These are phyloP conservation scores for Cepphus grylle DNA, from an alignment of 2,113 vertebrate species.

Conservation along the genomic window DNA sequence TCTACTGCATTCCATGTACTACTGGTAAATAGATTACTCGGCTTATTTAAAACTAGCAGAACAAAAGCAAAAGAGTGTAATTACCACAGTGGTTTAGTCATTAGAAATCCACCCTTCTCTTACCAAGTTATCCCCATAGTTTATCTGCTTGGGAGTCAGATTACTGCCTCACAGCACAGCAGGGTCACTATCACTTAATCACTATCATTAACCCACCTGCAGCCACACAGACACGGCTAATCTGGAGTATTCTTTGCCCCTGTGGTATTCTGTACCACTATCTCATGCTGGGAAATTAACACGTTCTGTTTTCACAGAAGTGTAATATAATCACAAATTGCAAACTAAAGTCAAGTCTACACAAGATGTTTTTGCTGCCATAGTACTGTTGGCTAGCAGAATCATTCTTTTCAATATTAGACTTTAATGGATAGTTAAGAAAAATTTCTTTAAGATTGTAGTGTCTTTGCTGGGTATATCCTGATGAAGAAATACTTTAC, in stretches of 20 bases:
- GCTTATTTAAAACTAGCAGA: slow-evolving; percentile 52
- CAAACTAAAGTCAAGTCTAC: slow-evolving; percentile 11
- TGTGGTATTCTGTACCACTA: background rate
- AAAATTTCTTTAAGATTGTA: background rate
- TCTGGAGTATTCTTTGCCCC: slow-evolving; percentile 17
- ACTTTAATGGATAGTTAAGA: background rate
- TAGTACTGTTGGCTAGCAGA: background rate
- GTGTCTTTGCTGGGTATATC: background rate
- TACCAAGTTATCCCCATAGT: background rate
- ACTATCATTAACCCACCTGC: slow-evolving; percentile 48
- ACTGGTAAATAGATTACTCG: slow-evolving; percentile 40
- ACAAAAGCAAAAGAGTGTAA: slow-evolving; percentile 47
- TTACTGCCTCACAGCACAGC: slow-evolving; percentile 48
- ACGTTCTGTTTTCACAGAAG: slow-evolving; percentile 45
- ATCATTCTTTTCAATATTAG: background rate
- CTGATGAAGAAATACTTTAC: background rate
- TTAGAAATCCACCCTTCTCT: slow-evolving; percentile 45
- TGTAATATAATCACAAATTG: slow-evolving; percentile 35
- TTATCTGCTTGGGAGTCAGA: slow-evolving; percentile 23
- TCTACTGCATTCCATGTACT: slow-evolving; percentile 5
- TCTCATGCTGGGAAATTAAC: slow-evolving; percentile 49
- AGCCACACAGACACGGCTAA: background rate
- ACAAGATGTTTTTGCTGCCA: background rate
- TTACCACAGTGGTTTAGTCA: slow-evolving; percentile 34
- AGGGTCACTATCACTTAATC: slow-evolving; percentile 50